Conservation (phyloP, 2,888 invertebrate species). For the Neuroscelio doddi region DNA sequence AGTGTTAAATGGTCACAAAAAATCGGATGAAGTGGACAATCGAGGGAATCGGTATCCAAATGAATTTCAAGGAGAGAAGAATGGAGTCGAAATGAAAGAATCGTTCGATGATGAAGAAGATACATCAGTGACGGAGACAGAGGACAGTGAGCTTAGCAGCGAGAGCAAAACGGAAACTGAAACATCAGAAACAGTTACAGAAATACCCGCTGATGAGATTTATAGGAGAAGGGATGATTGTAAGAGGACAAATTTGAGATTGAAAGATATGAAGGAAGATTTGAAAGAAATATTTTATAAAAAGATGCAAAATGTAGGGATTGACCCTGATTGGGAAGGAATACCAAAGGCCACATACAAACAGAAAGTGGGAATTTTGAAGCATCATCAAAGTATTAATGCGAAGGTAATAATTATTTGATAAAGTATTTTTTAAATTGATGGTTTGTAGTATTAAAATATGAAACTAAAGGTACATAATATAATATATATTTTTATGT, state of each 20-base stretch:
- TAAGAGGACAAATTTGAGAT: constrained; percentile 12
- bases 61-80: neutral
- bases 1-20: neutral
- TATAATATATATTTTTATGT: too few relatives aligned
- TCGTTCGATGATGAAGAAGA: constrained; percentile 12
- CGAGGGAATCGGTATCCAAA: neutral
- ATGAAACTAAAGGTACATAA: too few relatives aligned
- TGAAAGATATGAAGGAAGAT: constrained; percentile 49
- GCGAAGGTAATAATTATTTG: too few relatives aligned
- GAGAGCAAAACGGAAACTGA: constrained; percentile 43
- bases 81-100: constrained; percentile 13
- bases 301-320: constrained; percentile 76
- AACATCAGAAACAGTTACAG: constrained; percentile 47
- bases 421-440: too few relatives aligned
- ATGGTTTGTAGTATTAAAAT: too few relatives aligned
- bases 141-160: constrained; percentile 41
- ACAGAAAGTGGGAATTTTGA: constrained; percentile 75
- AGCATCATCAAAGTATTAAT: constrained; percentile 75
- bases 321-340: constrained; percentile 78
- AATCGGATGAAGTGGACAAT: neutral
- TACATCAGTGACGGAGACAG: constrained; percentile 42
- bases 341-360: constrained; percentile 75
- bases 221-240: neutral
- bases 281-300: constrained; percentile 72
- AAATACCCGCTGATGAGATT: constrained; percentile 39